These are phyloP conservation scores for Hydrozoanthus tunicans DNA, from an alignment of 64 coral and sea anemone species.

Conservation along the genomic window DNA sequence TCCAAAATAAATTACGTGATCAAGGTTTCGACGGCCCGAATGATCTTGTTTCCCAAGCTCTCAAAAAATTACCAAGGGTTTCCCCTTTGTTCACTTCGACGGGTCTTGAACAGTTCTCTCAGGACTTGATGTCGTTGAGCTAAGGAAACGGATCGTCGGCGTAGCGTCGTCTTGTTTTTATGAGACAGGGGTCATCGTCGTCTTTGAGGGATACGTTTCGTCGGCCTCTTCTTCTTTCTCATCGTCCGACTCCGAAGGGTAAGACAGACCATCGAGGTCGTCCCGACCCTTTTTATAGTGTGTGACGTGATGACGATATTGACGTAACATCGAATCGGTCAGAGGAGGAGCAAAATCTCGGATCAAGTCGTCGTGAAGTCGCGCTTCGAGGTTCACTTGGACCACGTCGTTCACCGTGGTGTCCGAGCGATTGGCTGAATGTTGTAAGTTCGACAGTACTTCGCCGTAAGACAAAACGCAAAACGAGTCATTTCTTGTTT, in stretches of 20 bases:
- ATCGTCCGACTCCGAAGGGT: too few relatives aligned
- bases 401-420: slow-evolving; percentile 4
- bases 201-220: not conserved
- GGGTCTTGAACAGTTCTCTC: too few relatives aligned
- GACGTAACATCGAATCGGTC: not conserved
- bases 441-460: not conserved
- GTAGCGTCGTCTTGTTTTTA: not conserved
- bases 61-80: too few relatives aligned
- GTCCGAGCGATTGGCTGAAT: slow-evolving; percentile 7
- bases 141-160: not conserved
- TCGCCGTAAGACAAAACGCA: slow-evolving; percentile 1
- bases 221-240: not conserved
- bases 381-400: not conserved
- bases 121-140: too few relatives aligned
- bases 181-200: not conserved
- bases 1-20: not conserved
- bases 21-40: too few relatives aligned
- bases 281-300: not conserved
- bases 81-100: too few relatives aligned
- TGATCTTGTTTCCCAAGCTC: too few relatives aligned
- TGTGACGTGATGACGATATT: slow-evolving; percentile 4
- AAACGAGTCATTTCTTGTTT: not conserved
- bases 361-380: not conserved
- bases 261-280: not conserved
- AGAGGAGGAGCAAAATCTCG: not conserved